phyloP scores from a whole-genome alignment of 2,113 vertebrate genomes.

The Chlorodrepanis virens region DNA sequence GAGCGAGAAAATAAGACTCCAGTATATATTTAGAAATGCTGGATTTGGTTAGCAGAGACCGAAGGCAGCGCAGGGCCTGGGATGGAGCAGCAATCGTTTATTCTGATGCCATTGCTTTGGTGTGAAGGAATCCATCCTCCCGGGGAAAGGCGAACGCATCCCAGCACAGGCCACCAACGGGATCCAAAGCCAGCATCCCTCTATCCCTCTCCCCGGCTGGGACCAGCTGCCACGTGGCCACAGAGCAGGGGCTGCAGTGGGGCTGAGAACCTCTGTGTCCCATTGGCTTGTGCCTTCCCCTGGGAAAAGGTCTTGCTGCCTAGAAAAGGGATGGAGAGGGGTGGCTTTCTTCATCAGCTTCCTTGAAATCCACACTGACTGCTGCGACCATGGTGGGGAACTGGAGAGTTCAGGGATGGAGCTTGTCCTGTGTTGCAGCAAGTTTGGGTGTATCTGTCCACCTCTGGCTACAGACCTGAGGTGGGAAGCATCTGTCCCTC shows the following conservation, averaged over 20 bases:
- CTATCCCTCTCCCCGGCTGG: neutral
- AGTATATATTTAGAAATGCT: conserved; percentile 63
- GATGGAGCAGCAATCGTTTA: conserved; percentile 40
- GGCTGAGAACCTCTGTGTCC: rapidly evolving
- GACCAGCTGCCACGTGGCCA: neutral
- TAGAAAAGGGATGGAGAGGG: neutral
- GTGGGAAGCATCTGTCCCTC: neutral
- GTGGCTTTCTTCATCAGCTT: neutral
- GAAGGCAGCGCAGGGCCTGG: conserved; percentile 46
- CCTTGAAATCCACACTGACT: neutral
- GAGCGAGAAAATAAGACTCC: conserved; percentile 54
- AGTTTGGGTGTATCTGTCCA: neutral
- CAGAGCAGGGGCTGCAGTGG: neutral
- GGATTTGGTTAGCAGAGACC: conserved; percentile 25
- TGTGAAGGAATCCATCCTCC: conserved; percentile 47
- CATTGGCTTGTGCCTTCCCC: rapidly evolving
- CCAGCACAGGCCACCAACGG: conserved; percentile 8
- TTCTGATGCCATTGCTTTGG: conserved; percentile 58
- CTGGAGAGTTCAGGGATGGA: neutral
- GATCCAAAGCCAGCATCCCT: neutral
- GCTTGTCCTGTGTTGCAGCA: neutral
- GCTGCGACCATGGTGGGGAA: neutral
- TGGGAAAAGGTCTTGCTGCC: neutral
- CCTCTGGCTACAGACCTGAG: neutral
- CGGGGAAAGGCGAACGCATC: neutral